Base-by-base conservation (phyloP, 2,888 invertebrate species). In the Nemurella pictetii region DNA sequence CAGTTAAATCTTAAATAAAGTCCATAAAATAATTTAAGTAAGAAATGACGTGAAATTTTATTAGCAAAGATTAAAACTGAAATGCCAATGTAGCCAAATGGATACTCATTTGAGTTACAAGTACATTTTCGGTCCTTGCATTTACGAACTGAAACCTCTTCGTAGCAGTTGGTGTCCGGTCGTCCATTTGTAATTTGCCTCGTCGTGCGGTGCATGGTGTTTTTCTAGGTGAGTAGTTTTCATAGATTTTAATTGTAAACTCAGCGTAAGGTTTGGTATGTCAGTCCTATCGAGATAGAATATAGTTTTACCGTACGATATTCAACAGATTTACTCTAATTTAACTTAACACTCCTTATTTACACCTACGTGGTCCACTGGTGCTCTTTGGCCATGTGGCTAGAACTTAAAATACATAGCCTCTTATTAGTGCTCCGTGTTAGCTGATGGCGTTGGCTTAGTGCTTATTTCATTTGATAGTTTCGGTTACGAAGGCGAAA, bases 221-320 rank as follows among this genome's bases (percentile, higher is more conserved):
- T 29, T 78, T 3, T 78, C 36, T 35, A 81, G 81, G 81, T 81
- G 36, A 81, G 81, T 80, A 80, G n/a, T 36, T 26, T 81, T 81
- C 3, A 81, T 35, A 15, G n/a, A 5, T 75, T 26, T 26, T 15
- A 27, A 0, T 75, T 2, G 1, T 75, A 9, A 9, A n/a, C 4
- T 26, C 15, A 55, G n/a, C n/a, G 75, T 26, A 26, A 28, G 27
- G 27, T 7, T 26, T 3, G n/a, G n/a, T 74, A 7, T 74, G 25
- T 74, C 27, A 75, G 75, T 20, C 9, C 75, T 3, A 25, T 26
- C 27, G 12, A 75, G 12, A 12, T 75, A 29, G 7, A 25, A 20
- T 25, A 74, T 25, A 74, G 74, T 9, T 74, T 9, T 74, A 26
- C n/a, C 7, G n/a, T n/a, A n/a, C n/a, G n/a, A n/a, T n/a, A n/a